Conservation (phyloP, 2,113 vertebrate genomes). For the Deroptyus accipitrinus region DNA sequence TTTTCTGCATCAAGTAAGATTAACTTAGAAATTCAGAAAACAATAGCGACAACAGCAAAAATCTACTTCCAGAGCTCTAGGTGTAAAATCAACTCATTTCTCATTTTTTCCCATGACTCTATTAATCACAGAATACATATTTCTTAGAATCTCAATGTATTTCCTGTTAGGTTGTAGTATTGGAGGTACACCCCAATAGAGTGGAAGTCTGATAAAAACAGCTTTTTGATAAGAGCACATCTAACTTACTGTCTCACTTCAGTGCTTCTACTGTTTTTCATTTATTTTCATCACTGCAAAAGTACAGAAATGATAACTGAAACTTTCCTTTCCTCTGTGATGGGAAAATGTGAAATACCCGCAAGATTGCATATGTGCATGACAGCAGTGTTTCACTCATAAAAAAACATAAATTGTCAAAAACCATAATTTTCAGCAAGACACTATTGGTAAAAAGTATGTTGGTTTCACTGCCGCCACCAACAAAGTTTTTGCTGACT, state of each 20-base stretch:
- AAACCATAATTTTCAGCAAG: background rate
- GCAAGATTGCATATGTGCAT: background rate
- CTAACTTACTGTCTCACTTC: background rate
- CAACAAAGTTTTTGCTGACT: background rate
- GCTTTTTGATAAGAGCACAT: slow-evolving; percentile 9
- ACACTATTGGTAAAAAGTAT: background rate
- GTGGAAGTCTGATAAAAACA: background rate
- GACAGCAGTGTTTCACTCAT: background rate
- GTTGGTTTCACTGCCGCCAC: background rate
- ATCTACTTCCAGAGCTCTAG: background rate
- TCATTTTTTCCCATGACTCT: background rate
- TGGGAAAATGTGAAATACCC: background rate
- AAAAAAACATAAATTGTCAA: background rate
- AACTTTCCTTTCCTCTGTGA: background rate
- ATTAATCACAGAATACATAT: background rate
- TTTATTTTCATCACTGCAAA: slow-evolving; percentile 29
- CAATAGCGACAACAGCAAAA: background rate
- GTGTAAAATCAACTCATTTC: background rate
- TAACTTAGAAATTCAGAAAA: background rate
- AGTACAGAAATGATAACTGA: background rate
- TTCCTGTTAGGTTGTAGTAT: background rate
- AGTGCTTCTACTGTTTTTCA: slow-evolving; percentile 19
- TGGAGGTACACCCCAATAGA: background rate
- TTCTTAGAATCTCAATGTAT: background rate
- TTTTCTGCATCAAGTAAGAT: background rate